These are phyloP conservation scores for Syngnathoides biaculeatus DNA, from an alignment of 2,113 vertebrate genomes.

Conservation along the genomic window DNA sequence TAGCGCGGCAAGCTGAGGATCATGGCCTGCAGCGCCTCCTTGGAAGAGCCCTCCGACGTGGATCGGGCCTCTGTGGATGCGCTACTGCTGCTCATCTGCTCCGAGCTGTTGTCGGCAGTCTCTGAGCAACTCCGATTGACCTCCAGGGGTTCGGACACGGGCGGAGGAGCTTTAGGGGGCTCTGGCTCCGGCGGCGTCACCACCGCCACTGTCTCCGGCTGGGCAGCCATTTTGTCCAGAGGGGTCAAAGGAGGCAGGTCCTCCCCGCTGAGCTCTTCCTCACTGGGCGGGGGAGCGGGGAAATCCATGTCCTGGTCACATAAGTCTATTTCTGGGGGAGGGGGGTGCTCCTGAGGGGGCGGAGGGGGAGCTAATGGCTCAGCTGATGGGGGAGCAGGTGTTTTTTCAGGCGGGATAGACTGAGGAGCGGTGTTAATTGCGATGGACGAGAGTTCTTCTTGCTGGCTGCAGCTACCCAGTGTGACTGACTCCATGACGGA, in stretches of 20 bases:
- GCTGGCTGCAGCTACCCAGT: conserved; percentile 81
- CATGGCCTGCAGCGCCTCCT: conserved; percentile 95
- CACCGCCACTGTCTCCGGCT: conserved; percentile 56
- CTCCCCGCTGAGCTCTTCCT: conserved; percentile 64
- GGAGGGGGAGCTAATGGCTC: conserved; percentile 49
- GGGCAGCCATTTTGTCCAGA: conserved; percentile 60
- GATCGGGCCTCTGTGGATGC: conserved; percentile 88
- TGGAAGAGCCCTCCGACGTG: conserved; percentile 83
- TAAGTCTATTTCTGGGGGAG: conserved; percentile 55
- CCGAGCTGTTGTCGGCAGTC: conserved; percentile 80
- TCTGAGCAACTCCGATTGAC: conserved; percentile 77
- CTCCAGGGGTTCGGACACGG: conserved; percentile 60
- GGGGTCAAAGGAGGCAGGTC: conserved; percentile 51
- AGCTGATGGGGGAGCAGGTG: conserved; percentile 30
- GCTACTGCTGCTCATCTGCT: conserved; percentile 92
- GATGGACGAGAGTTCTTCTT: conserved; percentile 44
- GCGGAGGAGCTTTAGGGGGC: conserved; percentile 36
- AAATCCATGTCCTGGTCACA: conserved; percentile 64
- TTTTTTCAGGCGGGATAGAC: conserved; percentile 21
- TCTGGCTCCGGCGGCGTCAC: conserved; percentile 23
- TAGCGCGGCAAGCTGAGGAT: conserved; percentile 95
- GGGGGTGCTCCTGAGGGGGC: conserved; percentile 57
- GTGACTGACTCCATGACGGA: conserved; percentile 84
- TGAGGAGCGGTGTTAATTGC: conserved; percentile 32
- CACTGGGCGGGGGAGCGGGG: conserved; percentile 70